Conservation (phyloP, 2,113 vertebrate species). For the Seriola rivoliana region DNA sequence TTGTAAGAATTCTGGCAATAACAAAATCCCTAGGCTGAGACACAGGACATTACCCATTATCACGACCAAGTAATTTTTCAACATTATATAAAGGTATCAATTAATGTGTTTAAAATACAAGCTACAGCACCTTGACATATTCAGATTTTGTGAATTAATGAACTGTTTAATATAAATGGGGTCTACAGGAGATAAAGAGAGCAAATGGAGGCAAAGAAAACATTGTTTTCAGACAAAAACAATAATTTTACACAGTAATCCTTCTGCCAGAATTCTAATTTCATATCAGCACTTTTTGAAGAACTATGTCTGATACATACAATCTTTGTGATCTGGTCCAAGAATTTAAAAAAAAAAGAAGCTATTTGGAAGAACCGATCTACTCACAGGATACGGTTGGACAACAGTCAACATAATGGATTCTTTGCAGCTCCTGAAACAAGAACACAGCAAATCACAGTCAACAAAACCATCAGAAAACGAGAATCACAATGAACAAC, state of each 20-base stretch:
- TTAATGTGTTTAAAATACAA: not conserved
- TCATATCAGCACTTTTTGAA: not conserved
- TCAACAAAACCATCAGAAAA: conserved; percentile 23
- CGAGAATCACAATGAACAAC: not conserved
- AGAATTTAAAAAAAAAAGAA: not conserved
- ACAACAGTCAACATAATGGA: conserved; percentile 96
- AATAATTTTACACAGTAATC: not conserved
- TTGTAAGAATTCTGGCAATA: not conserved
- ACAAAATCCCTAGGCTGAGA: no score
- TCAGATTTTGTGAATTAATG: not conserved
- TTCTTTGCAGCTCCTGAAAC: conserved; percentile 97
- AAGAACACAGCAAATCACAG: conserved; percentile 52
- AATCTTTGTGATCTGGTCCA: not conserved
- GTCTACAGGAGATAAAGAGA: not conserved
- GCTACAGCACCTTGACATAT: not conserved
- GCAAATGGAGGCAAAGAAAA: not conserved
- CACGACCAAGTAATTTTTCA: not conserved
- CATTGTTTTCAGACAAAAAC: not conserved
- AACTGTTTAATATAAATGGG: not conserved
- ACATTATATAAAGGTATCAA: not conserved
- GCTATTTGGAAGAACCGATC: not conserved
- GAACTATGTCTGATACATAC: not conserved
- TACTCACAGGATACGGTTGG: conserved; percentile 96
- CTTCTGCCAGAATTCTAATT: not conserved
- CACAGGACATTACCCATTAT: not conserved